Evolutionary conservation across 2,797 vertebrate genomes (phyloP), one percentile per base, ranked within the genome.

Genomic region (Sebastes matsubarae): DNA sequence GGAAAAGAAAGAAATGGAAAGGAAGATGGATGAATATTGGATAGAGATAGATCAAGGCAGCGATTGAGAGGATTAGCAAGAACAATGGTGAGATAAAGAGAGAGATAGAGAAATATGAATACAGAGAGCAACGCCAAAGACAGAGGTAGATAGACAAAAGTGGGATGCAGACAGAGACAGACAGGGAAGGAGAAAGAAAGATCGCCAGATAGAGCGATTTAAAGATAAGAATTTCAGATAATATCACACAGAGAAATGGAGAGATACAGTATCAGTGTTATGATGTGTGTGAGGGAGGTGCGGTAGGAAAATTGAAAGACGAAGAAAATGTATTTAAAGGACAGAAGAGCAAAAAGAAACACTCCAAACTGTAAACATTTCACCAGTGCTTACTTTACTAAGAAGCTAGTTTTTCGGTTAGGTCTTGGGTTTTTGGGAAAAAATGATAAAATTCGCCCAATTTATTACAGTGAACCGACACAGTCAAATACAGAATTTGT

Each of bases 11-110:
- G 68, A 38, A 65, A 78, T 16, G 46, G 36, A 25, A 79, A 70
- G 68, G 34, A 86, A 88, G 89, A 91, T 68, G 72, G 81, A 91
- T 87, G 86, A 83, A 84, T 77, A 87, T 88, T 85, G 80, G 77
- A 85, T 81, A 71, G 79, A 90, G 81, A 80, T 71, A 66, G 75
- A 90, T 88, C 80, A 90, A 80, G 79, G 70, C 76, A 46, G 71
- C 57, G 70, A 89, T 70, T 75, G 79, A 89, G 76, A 84, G 79
- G 87, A 90, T 89, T 88, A 92, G 50, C 34, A 10, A 61, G 69
- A 83, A 89, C 79, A 88, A 86, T 52, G 72, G 76, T 11, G 54
- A 82, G 59, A 89, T 79, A 67, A 71, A 63, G 50, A 67, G 68
- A 71, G 29, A 72, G 83, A 87, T 60, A 60, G 59, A 83, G 50